These are phyloP conservation scores for Anagrus nilaparvatae DNA, from an alignment of 1,140 invertebrate species.

Conservation along the genomic window DNA sequence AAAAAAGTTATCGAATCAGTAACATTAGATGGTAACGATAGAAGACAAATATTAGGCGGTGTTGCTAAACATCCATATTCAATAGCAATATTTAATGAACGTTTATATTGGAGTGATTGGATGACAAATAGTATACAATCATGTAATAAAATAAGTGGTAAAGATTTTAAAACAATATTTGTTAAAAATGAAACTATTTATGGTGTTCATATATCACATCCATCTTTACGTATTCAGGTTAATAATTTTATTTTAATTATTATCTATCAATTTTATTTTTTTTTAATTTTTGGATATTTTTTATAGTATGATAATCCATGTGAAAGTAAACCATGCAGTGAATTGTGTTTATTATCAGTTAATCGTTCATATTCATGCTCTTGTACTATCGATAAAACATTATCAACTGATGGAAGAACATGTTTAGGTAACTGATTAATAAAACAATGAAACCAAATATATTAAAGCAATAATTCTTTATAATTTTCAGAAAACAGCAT, in stretches of 20 bases:
- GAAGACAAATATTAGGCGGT: slow-evolving; percentile 39
- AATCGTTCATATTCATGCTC: slow-evolving; percentile 54
- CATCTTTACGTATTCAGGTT: too few relatives aligned
- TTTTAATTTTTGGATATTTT: neutral
- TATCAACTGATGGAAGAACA: slow-evolving; percentile 41
- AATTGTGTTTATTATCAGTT: slow-evolving; percentile 69
- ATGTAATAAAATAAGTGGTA: slow-evolving; percentile 58
- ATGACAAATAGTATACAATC: slow-evolving; percentile 50
- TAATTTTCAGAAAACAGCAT: slow-evolving; percentile 15
- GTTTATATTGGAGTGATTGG: slow-evolving; percentile 81
- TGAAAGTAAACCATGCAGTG: slow-evolving; percentile 52
- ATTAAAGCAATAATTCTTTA: neutral
- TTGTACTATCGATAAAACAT: slow-evolving; percentile 62
- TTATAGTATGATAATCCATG: slow-evolving; percentile 58
- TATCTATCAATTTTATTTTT: neutral
- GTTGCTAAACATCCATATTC: slow-evolving; percentile 67
- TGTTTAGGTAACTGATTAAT: too few relatives aligned
- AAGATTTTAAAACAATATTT: slow-evolving; percentile 45
- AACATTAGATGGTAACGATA: slow-evolving; percentile 58
- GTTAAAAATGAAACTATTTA: slow-evolving; percentile 43
- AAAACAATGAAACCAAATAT: neutral
- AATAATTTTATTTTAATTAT: neutral
- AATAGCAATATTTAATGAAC: slow-evolving; percentile 78
- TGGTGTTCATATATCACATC: slow-evolving; percentile 59
- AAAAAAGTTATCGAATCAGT: slow-evolving; percentile 63